phyloP scores from a whole-genome alignment of 2,113 vertebrate genomes.

The Phalacrocorax pelagicus region DNA sequence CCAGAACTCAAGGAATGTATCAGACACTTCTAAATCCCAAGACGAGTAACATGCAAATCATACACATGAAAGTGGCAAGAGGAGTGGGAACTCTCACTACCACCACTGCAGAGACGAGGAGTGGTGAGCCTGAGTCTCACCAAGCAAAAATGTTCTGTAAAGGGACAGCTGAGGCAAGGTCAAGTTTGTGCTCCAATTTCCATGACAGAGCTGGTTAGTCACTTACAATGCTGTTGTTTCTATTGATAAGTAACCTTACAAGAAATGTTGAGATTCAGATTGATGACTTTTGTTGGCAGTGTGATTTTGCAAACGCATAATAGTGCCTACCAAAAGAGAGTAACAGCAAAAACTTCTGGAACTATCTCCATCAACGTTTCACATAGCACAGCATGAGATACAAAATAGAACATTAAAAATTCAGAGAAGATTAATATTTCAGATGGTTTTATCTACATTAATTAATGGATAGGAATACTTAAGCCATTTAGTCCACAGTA shows the following conservation, averaged over 20 bases:
- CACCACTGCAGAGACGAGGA: not conserved
- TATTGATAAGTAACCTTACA: not conserved
- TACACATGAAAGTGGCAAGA: not conserved
- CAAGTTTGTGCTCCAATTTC: not conserved
- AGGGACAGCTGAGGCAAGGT: not conserved
- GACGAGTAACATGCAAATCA: not conserved
- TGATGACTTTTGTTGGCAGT: not conserved
- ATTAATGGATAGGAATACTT: not conserved
- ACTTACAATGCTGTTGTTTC: not conserved
- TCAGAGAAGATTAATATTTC: not conserved
- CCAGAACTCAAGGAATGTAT: not conserved
- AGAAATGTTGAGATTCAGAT: not conserved
- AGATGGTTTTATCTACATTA: not conserved
- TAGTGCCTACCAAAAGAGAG: not conserved
- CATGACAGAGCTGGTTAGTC: not conserved
- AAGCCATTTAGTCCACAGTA: not conserved
- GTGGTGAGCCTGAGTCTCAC: not conserved
- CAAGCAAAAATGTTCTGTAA: not conserved
- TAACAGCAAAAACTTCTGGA: not conserved
- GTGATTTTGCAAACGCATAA: not conserved
- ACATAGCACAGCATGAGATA: not conserved
- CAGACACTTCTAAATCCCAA: not conserved
- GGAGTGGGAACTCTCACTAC: not conserved
- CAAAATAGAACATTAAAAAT: not conserved
- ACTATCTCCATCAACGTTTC: not conserved